These are phyloP conservation scores for Chlorops oryzae DNA, from an alignment of 1,140 invertebrate species.

Conservation along the genomic window DNA sequence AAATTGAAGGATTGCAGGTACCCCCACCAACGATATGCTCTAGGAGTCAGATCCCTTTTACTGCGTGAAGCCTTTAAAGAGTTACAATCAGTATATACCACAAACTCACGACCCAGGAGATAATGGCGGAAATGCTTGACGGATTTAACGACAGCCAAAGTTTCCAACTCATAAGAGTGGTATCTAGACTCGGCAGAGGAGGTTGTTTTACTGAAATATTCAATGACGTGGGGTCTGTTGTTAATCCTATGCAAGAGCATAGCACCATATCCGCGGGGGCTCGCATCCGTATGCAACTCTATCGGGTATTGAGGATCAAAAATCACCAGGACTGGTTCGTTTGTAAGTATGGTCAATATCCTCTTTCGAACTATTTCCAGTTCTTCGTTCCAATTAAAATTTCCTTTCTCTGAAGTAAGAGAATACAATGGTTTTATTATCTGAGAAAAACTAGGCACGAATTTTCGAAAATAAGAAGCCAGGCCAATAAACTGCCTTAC, in stretches of 20 bases:
- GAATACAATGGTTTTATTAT: conserved; percentile 9
- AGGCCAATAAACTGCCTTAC: conserved; percentile 14
- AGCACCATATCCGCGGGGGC: no score
- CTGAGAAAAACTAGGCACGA: conserved; percentile 4
- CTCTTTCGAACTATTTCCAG: no score
- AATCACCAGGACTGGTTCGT: no score
- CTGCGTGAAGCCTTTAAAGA: conserved; percentile 25
- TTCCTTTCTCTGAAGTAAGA: not conserved
- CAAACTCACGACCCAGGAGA: conserved; percentile 14
- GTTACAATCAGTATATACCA: conserved; percentile 33
- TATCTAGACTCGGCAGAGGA: not conserved
- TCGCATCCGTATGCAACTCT: not conserved
- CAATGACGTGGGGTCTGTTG: not conserved
- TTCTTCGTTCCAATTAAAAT: conserved; percentile 2
- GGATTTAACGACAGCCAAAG: conserved; percentile 3
- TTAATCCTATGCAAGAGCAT: conserved; percentile 1
- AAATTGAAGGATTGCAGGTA: no score
- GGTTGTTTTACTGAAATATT: conserved; percentile 4
- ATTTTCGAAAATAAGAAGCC: conserved; percentile 18
- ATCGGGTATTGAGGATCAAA: no score
- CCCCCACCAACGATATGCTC: no score
- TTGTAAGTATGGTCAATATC: no score
- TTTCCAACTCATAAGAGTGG: no score
- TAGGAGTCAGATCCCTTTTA: conserved; percentile 25
- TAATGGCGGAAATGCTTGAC: conserved; percentile 7